Conservation (phyloP, 2,888 invertebrate species). For the Trissoscelio sp. region DNA sequence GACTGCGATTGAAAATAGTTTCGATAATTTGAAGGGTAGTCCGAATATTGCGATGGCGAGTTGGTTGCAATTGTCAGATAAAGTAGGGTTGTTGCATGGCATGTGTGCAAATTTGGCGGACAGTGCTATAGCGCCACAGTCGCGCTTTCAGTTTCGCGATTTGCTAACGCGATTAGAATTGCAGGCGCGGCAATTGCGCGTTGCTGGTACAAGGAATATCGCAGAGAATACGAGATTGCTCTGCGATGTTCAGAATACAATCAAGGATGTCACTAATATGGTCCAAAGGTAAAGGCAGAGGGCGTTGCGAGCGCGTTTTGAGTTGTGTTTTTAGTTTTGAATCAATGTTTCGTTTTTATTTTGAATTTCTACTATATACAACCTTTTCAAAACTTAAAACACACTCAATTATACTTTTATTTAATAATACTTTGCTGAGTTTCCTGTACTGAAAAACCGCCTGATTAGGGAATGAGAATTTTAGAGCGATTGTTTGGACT, state of each 20-base stretch:
- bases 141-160: conserved; percentile 94
- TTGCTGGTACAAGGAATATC: conserved; percentile 88
- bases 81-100: conserved; percentile 91
- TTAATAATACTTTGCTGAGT: too few species aligned
- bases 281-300: conserved; percentile 86
- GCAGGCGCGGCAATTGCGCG: conserved; percentile 88
- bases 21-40: conserved; percentile 86
- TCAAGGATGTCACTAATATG: conserved; percentile 90
- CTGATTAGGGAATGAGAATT: too few species aligned
- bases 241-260: conserved; percentile 89
- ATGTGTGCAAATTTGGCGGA: conserved; percentile 94
- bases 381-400: too few species aligned
- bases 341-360: too few species aligned
- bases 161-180: conserved; percentile 88
- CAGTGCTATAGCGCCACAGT: conserved; percentile 91
- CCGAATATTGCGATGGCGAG: conserved; percentile 86
- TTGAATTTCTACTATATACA: too few species aligned
- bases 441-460: too few species aligned
- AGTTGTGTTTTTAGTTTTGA: background rate
- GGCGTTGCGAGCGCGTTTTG: conserved; percentile 6
- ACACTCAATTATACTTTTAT: too few species aligned
- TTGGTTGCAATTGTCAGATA: conserved; percentile 92
- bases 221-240: conserved; percentile 88
- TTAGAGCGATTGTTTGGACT: too few species aligned
- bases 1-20: conserved; percentile 87